These are phyloP conservation scores for Periphyllus acericola DNA, from an alignment of 2,888 invertebrate genomes.

Conservation along the genomic window DNA sequence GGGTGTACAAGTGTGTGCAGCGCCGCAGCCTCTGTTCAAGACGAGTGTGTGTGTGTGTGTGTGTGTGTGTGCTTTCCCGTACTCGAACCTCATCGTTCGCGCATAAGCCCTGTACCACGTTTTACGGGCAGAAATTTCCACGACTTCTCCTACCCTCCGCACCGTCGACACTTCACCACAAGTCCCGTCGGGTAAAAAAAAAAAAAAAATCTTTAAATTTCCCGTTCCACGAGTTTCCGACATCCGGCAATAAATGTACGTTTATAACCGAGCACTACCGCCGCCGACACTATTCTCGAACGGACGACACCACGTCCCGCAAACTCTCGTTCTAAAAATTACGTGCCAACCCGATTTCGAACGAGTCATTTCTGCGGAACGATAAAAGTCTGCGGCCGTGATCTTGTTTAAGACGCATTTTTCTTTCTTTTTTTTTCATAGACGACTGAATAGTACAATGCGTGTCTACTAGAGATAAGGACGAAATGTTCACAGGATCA, in stretches of 20 bases:
- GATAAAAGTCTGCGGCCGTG: neutral
- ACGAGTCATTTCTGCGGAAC: slow-evolving; percentile 4
- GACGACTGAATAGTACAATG: neutral
- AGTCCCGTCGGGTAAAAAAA: no score
- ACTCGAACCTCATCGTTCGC: no score
- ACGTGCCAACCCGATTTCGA: neutral
- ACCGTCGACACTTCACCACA: no score
- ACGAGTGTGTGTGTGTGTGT: no score
- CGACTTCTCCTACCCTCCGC: neutral
- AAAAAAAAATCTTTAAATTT: neutral
- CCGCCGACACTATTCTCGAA: neutral
- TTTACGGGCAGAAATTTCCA: neutral
- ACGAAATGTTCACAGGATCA: neutral
- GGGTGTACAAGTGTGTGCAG: neutral
- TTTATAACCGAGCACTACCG: no score
- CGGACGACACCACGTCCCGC: neutral
- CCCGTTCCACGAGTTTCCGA: no score
- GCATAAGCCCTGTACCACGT: neutral
- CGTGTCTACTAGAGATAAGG: neutral
- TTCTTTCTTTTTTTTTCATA: neutral
- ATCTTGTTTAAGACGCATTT: neutral
- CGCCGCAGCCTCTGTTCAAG: no score
- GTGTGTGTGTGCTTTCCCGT: no score
- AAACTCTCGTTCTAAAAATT: neutral
- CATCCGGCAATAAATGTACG: no score